These are phyloP conservation scores for Abrostola triplasia DNA, from an alignment of 2,888 invertebrate genomes.

Conservation along the genomic window DNA sequence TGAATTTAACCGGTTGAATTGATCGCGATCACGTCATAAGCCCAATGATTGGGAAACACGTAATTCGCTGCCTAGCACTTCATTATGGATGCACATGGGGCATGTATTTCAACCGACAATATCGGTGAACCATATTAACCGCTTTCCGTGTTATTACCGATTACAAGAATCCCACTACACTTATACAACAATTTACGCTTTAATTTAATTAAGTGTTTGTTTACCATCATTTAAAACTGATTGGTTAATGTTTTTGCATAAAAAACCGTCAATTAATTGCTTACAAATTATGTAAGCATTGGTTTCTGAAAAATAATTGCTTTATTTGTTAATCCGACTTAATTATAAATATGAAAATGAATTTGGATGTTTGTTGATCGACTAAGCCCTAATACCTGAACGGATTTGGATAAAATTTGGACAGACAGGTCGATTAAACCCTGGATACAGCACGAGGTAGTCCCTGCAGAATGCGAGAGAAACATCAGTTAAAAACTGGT, in stretches of 20 bases:
- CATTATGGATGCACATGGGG: conserved; percentile 46
- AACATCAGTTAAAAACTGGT: too few species aligned
- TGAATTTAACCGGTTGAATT: conserved; percentile 10
- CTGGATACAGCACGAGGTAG: too few species aligned
- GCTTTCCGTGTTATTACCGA: conserved; percentile 15
- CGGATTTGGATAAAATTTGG: too few species aligned
- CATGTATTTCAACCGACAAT: conserved; percentile 37
- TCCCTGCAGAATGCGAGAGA: too few species aligned
- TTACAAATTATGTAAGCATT: too few species aligned
- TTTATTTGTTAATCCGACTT: too few species aligned
- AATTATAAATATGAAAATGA: too few species aligned
- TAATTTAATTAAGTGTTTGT: too few species aligned
- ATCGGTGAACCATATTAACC: conserved; percentile 30
- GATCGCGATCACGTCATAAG: conserved; percentile 33
- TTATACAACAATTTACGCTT: neutral
- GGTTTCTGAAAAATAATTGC: too few species aligned
- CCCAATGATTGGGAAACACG: conserved; percentile 37
- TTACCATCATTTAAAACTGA: neutral
- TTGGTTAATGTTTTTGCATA: neutral
- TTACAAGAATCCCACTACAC: conserved; percentile 30
- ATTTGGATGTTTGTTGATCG: too few species aligned
- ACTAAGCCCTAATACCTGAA: too few species aligned
- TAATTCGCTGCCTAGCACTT: conserved; percentile 36
- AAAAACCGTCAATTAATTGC: neutral
- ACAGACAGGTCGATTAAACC: too few species aligned